Base-by-base conservation (phyloP, 2,113 vertebrate genomes). In the Scatophagus argus region DNA sequence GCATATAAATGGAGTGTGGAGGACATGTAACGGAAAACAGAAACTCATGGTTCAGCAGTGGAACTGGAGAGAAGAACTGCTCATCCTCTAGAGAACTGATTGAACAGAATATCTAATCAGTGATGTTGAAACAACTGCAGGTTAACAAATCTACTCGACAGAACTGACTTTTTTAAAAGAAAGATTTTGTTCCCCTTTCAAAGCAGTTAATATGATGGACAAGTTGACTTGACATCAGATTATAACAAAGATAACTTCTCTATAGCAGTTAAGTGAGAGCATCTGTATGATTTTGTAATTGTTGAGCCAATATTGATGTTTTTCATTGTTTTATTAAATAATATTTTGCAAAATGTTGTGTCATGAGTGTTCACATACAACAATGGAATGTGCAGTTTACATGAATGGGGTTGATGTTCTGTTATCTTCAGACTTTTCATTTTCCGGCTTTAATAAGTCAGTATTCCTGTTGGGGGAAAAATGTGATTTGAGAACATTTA, bases 1-100 rank as follows among this genome's bases (percentile, higher is more conserved):
- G 98, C 98, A 0, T 99, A 99, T 89, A 99, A 99, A 83, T 99
- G 98, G 98, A 99, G 98, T 0, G 97, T 99, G 4, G 98, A 99
- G 89, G 98, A 99, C 88, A 99, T 99, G 98, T 99, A 80, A 8
- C 23, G 17, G 44, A 3, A 51, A 6, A 38, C 8, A 0, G 21
- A 82, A 23, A 75, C 10, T 34, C 9, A 38, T 51, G 9, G 11
- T 49, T 51, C 27, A 4, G 14, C 34, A 75, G 19, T 2, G 11
- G 39, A 66, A 36, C 19, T 81, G 61, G 44, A 32, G 8, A 25
- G 14, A 21, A 3, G n/a, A 27, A 32, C 21, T 6, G n/a, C 14
- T 59, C 21, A 39, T 56, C 34, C 3, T 64, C 6, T 41, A 7
- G 41, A 43, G 49, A 62, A 34, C 4, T 34, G 19, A 41, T 36